These are phyloP conservation scores for Heliconius cydno DNA, from an alignment of 2,888 invertebrate genomes.

Conservation along the genomic window DNA sequence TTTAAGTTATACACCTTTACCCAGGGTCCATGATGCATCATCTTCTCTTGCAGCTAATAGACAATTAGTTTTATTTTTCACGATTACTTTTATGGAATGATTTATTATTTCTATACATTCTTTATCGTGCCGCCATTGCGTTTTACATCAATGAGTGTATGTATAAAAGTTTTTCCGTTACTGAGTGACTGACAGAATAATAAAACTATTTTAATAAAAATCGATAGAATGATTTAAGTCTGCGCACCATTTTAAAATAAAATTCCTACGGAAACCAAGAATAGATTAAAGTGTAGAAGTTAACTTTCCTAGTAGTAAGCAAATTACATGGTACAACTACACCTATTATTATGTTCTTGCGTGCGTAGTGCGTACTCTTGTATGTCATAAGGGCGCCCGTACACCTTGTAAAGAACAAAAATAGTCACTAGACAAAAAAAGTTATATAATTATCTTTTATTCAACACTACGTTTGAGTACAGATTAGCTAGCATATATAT, in stretches of 20 bases:
- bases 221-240: neutral
- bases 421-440: neutral
- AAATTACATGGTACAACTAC: constrained; percentile 6
- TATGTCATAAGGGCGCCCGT: neutral
- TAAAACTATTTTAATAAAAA: too few relatives aligned
- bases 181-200: too few relatives aligned
- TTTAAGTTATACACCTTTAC: neutral
- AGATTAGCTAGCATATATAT: too few relatives aligned
- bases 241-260: neutral
- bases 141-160: constrained; percentile 34
- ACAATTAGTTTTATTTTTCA: constrained; percentile 39
- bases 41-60: constrained; percentile 31
- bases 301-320: neutral
- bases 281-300: neutral
- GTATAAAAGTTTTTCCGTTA: neutral
- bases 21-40: constrained; percentile 9
- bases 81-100: constrained; percentile 46
- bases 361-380: neutral
- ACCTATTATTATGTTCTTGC: constrained; percentile 4
- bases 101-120: constrained; percentile 47
- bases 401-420: neutral
- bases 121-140: constrained; percentile 46
- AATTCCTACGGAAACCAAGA: neutral
- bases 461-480: too few relatives aligned
- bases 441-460: neutral